A percentile compares a stretch with the other conserved stretches of the same genome.
Conservation (phyloP, 1,140 invertebrate species). For the Rhagoletis zephyria region DNA sequence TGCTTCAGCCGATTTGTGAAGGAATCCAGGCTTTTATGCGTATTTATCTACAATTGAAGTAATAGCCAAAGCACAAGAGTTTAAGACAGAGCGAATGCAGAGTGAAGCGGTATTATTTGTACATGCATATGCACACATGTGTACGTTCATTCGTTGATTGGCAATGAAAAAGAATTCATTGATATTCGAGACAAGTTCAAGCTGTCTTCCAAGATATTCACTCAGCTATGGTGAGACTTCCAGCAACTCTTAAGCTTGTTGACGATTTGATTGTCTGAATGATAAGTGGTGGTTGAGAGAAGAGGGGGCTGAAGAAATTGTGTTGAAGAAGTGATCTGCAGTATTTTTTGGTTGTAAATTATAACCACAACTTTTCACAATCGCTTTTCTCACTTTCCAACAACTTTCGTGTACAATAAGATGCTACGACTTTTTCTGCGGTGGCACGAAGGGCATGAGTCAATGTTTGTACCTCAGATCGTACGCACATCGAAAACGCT, state of each 20-base stretch:
- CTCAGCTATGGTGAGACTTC: background rate
- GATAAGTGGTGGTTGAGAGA: background rate
- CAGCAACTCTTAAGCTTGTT: background rate
- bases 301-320: background rate
- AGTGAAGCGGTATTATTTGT: too few relatives aligned
- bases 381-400: too few relatives aligned
- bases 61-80: too few relatives aligned
- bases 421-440: too few relatives aligned
- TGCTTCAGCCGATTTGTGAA: background rate
- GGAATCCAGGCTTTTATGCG: background rate
- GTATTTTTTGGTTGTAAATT: background rate
- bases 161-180: constrained; percentile 46
- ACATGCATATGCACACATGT: background rate
- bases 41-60: background rate
- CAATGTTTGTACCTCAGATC: too few relatives aligned
- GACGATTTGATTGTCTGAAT: background rate
- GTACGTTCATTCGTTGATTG: background rate
- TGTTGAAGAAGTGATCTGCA: background rate
- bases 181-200: constrained; percentile 49
- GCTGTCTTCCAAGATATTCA: constrained; percentile 3
- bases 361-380: background rate
- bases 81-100: too few relatives aligned
- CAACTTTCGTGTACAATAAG: too few relatives aligned
- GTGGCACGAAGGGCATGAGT: too few relatives aligned
- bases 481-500: too few relatives aligned